These are phyloP conservation scores for Oryzias dopingdopingensis DNA, from an alignment of 2,797 vertebrate species.

Conservation along the genomic window DNA sequence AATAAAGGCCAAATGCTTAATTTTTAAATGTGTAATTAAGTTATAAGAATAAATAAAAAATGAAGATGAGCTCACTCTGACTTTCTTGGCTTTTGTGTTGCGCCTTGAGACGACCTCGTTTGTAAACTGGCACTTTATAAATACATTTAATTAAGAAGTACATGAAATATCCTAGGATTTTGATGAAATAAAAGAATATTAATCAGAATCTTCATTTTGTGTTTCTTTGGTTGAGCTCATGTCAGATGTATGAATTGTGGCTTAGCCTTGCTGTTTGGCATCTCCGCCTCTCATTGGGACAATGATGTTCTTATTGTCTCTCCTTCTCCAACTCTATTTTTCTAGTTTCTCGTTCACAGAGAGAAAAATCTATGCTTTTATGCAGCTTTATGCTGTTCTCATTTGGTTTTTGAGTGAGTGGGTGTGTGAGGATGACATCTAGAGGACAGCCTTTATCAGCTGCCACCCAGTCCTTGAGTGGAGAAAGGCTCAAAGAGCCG, in stretches of 20 bases:
- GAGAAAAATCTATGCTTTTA: constrained; percentile 43
- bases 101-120: too few relatives aligned
- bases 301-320: constrained; percentile 9
- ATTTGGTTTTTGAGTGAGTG: constrained; percentile 50
- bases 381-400: constrained; percentile 49
- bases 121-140: too few relatives aligned
- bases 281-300: constrained; percentile 12
- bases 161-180: neutral
- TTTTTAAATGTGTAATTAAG: constrained; percentile 19
- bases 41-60: constrained; percentile 13
- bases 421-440: constrained; percentile 37
- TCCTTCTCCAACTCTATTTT: constrained; percentile 6
- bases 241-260: constrained; percentile 54
- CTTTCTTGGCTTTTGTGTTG: too few relatives aligned
- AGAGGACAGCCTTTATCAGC: constrained; percentile 41
- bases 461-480: constrained; percentile 31
- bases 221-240: constrained; percentile 58
- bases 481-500: constrained; percentile 23
- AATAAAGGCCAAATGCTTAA: constrained; percentile 4
- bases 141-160: neutral
- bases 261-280: constrained; percentile 52
- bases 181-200: too few relatives aligned
- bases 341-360: constrained; percentile 2
- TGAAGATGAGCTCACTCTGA: too few relatives aligned
- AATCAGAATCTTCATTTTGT: constrained; percentile 5